Conservation (phyloP, 2,888 invertebrate species). For the Bibio marci region DNA sequence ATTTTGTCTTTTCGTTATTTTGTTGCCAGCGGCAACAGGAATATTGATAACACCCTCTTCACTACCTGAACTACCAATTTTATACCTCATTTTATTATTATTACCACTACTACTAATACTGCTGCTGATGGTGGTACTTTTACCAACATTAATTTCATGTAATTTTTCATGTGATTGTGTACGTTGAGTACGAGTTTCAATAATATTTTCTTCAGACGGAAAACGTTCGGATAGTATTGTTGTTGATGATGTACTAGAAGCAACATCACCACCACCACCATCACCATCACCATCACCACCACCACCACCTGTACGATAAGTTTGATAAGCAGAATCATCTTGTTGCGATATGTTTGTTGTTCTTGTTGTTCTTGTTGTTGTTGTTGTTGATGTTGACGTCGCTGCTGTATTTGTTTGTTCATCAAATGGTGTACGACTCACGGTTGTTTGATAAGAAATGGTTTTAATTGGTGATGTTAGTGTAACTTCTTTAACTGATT, state of each 20-base stretch:
- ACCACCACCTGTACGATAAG: conserved; percentile 19
- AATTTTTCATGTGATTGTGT: conserved; percentile 13
- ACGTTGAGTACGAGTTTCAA: conserved; percentile 12
- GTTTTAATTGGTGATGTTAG: conserved; percentile 19
- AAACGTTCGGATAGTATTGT: conserved; percentile 32
- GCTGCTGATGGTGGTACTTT: conserved; percentile 5
- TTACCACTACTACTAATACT: conserved; percentile 9
- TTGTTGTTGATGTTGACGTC: too few relatives aligned
- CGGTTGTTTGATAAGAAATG: conserved; percentile 24
- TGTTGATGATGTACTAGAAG: conserved; percentile 35
- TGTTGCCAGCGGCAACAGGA: conserved; percentile 4
- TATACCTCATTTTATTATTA: conserved; percentile 8
- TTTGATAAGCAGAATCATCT: conserved; percentile 42
- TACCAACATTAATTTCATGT: neutral
- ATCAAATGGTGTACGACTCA: conserved; percentile 35
- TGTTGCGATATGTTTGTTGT: too few relatives aligned
- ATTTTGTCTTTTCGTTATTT: conserved; percentile 13
- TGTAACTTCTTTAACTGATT: conserved; percentile 39
- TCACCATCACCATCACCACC: too few relatives aligned
- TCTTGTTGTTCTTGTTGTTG: too few relatives aligned
- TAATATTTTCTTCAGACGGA: conserved; percentile 36
- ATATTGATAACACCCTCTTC: neutral
- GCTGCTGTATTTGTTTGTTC: conserved; percentile 19
- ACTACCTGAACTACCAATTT: conserved; percentile 5
- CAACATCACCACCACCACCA: conserved; percentile 8